These are phyloP conservation scores for Rhea americana DNA, from an alignment of 2,113 vertebrate species.

Conservation along the genomic window DNA sequence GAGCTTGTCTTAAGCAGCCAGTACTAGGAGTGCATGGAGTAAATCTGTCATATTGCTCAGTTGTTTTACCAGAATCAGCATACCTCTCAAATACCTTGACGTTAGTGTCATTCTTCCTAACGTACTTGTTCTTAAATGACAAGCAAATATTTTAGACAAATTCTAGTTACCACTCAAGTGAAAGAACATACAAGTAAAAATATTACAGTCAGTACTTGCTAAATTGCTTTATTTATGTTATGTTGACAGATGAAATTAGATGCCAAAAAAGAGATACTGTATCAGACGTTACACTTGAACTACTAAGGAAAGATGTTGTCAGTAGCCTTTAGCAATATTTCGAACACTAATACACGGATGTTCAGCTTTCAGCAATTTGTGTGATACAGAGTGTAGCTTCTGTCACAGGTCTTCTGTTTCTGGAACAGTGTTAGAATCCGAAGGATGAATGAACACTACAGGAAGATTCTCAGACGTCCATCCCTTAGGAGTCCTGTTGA, in stretches of 20 bases:
- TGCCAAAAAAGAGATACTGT: constrained; percentile 27
- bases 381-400: background rate
- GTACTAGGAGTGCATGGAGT: background rate
- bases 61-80: background rate
- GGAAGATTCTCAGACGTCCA: constrained; percentile 82
- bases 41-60: background rate
- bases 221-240: constrained; percentile 69
- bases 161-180: background rate
- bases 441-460: constrained; percentile 71
- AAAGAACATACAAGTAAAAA: background rate
- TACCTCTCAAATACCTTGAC: background rate
- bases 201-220: background rate
- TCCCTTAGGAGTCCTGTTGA: constrained; percentile 92
- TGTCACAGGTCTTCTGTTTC: constrained; percentile 95
- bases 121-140: background rate
- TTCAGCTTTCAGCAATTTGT: background rate
- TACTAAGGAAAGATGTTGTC: constrained; percentile 24
- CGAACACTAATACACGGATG: background rate
- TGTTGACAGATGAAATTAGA: constrained; percentile 36
- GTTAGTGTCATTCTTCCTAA: background rate
- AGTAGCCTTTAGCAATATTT: constrained; percentile 36
- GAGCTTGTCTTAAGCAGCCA: background rate
- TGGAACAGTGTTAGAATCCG: constrained; percentile 75
- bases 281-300: constrained; percentile 20
- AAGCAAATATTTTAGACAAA: background rate